Conservation (phyloP, 2,113 vertebrate genomes). For the Hirundichthys speculiger region DNA sequence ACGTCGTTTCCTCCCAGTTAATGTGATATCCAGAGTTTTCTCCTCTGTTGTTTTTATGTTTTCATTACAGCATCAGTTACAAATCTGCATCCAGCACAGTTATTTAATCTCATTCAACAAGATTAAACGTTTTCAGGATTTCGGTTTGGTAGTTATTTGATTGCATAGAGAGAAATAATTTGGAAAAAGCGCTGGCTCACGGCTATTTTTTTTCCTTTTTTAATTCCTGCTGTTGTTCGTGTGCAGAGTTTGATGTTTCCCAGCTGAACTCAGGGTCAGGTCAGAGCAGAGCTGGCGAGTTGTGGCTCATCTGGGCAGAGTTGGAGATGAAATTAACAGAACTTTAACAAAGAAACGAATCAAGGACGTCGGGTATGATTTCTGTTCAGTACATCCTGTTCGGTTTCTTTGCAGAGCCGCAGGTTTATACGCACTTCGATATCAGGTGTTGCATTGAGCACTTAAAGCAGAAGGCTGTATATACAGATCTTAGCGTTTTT, state of each 20-base stretch:
- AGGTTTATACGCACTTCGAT: conserved; percentile 32
- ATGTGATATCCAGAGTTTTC: too few relatives aligned
- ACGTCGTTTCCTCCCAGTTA: too few relatives aligned
- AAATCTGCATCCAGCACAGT: too few relatives aligned
- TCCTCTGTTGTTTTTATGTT: too few relatives aligned
- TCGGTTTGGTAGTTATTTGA: neutral
- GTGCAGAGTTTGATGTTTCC: neutral
- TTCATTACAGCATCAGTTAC: too few relatives aligned
- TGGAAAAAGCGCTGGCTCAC: too few relatives aligned
- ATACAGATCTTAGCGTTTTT: conserved; percentile 27
- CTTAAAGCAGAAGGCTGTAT: conserved; percentile 37
- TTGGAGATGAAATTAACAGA: neutral
- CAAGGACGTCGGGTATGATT: neutral
- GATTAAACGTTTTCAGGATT: conserved; percentile 7
- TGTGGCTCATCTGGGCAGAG: too few relatives aligned
- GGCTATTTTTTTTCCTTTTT: too few relatives aligned
- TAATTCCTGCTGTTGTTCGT: neutral
- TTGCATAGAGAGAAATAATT: too few relatives aligned
- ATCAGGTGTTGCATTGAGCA: conserved; percentile 15
- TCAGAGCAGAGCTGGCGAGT: conserved; percentile 49
- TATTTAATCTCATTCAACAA: neutral
- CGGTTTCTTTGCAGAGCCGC: conserved; percentile 2
- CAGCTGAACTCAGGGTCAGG: conserved; percentile 38
- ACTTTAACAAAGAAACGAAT: neutral
- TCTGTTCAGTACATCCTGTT: neutral